Conservation (phyloP, 2,113 vertebrate genomes). For the Aramus guarauna region DNA sequence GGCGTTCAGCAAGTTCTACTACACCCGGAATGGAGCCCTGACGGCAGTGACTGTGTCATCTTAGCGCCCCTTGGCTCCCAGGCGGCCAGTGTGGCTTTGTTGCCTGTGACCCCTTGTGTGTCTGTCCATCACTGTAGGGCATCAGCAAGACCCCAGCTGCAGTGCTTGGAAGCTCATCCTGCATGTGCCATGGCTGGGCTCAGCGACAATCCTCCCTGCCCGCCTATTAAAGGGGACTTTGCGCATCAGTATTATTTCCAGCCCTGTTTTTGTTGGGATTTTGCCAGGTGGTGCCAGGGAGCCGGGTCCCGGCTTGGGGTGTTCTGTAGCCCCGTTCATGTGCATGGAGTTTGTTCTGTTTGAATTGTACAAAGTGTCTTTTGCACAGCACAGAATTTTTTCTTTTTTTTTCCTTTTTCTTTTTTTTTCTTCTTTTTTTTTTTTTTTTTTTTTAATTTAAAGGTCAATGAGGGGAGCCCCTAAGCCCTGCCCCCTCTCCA, state of each 20-base stretch:
- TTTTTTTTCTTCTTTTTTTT: not conserved
- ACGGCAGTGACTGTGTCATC: conserved; percentile 95
- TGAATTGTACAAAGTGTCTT: conserved; percentile 68
- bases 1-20: conserved; percentile 92
- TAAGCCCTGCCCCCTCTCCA: not conserved
- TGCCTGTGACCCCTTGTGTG: conserved; percentile 7
- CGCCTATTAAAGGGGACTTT: conserved; percentile 33
- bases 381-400: conserved; percentile 63
- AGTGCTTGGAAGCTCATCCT: conserved; percentile 52
- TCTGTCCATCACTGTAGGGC: conserved; percentile 21
- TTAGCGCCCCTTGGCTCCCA: conserved; percentile 69
- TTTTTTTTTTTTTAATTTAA: conserved; percentile 11
- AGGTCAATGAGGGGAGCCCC: not conserved
- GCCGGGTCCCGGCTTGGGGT: conserved; percentile 6
- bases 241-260: conserved; percentile 69
- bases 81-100: not conserved
- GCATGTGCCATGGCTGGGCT: conserved; percentile 58
- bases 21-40: conserved; percentile 88
- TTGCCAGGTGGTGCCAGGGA: not conserved
- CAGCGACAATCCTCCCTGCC: conserved; percentile 42
- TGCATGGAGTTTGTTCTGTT: conserved; percentile 70
- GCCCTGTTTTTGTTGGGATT: conserved; percentile 49
- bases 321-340: not conserved
- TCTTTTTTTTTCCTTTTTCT: not conserved
- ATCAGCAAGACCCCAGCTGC: conserved; percentile 8